Percentiles rank a stretch among this genome's conserved stretches.
phyloP scores from a whole-genome alignment of 2,888 invertebrate genomes.

The Chrysolina haemoptera region DNA sequence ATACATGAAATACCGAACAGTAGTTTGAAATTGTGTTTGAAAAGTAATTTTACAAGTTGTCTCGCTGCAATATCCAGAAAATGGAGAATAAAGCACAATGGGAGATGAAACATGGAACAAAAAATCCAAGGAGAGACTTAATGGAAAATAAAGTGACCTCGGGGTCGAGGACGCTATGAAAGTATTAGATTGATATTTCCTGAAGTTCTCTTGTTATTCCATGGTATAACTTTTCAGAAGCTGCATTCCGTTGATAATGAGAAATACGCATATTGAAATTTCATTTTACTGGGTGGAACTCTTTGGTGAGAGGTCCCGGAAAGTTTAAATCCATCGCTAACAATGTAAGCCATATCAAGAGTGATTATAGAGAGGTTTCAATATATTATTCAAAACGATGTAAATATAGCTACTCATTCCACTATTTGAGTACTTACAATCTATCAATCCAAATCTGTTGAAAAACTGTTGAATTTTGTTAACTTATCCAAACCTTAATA shows the following conservation, averaged over 20 bases:
- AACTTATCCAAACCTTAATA: too few relatives aligned
- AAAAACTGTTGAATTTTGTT: too few relatives aligned
- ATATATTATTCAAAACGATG: too few relatives aligned
- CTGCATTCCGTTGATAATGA: background rate
- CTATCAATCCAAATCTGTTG: too few relatives aligned
- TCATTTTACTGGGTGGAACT: background rate
- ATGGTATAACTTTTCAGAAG: background rate
- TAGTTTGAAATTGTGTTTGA: conserved; percentile 19
- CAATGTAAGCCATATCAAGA: too few relatives aligned
- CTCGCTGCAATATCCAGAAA: conserved; percentile 10
- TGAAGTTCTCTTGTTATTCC: background rate
- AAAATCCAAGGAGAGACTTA: background rate
- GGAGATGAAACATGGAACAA: conserved; percentile 7
- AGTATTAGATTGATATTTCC: conserved; percentile 2
- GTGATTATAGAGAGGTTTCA: too few relatives aligned
- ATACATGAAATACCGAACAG: conserved; percentile 14
- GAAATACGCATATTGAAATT: background rate
- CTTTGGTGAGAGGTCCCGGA: too few relatives aligned
- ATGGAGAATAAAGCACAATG: conserved; percentile 17
- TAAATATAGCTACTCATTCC: too few relatives aligned
- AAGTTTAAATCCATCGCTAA: too few relatives aligned
- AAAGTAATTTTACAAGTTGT: conserved; percentile 21
- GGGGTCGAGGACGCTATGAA: background rate
- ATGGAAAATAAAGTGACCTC: conserved; percentile 11
- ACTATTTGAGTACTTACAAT: too few relatives aligned